Evolutionary conservation across 2,113 vertebrate species (phyloP).

Genomic region (Sebastes schlegelii): DNA sequence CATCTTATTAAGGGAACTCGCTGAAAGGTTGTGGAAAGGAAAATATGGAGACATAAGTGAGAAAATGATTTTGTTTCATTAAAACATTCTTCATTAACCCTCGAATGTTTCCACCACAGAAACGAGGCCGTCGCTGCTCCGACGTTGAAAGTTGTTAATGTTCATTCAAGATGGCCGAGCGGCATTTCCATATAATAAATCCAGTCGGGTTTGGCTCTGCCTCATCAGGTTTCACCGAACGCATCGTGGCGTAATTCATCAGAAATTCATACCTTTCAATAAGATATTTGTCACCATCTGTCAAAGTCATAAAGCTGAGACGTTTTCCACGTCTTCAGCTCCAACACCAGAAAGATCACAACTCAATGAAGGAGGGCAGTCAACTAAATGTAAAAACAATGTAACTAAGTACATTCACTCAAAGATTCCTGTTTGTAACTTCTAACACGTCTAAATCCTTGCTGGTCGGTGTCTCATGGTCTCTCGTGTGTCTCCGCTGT

Average conservation of each 20-base stretch:
- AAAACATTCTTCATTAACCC: constrained; percentile 26
- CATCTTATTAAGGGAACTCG: constrained; percentile 48
- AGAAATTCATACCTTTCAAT: constrained; percentile 81
- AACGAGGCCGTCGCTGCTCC: constrained; percentile 31
- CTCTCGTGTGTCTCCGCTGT: too few species aligned
- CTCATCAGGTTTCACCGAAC: constrained; percentile 60
- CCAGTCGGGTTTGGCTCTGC: constrained; percentile 66
- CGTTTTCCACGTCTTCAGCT: constrained; percentile 65
- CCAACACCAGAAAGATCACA: constrained; percentile 36
- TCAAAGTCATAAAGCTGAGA: constrained; percentile 74
- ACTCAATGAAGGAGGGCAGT: constrained; percentile 4
- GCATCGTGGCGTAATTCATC: constrained; percentile 74
- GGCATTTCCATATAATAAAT: constrained; percentile 49
- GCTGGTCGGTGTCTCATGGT: too few species aligned
- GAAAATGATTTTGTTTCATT: constrained; percentile 11
- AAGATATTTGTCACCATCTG: constrained; percentile 78
- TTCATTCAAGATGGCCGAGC: constrained; percentile 70
- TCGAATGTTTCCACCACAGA: constrained; percentile 44
- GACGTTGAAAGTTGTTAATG: constrained; percentile 64
- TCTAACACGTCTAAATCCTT: too few species aligned
- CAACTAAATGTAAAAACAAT: constrained; percentile 14
- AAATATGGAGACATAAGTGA: constrained; percentile 20
- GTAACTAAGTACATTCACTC: not conserved
- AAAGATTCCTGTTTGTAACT: too few species aligned
- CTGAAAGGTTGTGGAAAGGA: constrained; percentile 38